Evolutionary conservation across 2,797 vertebrate genomes (phyloP).

Genomic region (Typhlichthys eigenmanni): DNA sequence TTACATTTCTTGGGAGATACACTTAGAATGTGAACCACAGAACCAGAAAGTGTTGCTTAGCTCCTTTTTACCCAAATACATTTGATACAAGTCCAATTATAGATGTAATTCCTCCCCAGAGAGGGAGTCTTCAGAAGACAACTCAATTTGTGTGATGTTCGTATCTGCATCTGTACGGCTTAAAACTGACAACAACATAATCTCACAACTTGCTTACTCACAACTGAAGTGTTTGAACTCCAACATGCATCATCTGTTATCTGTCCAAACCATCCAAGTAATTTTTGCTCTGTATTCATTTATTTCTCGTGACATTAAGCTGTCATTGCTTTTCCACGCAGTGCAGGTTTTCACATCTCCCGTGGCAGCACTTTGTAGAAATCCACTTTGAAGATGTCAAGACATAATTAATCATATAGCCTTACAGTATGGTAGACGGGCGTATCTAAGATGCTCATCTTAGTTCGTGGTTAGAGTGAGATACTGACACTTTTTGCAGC

Average conservation of each 20-base stretch:
- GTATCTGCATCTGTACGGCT: neutral
- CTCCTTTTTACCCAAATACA: no score
- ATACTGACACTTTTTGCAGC: neutral
- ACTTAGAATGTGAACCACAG: no score
- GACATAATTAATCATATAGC: constrained; percentile 30
- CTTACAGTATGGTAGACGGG: constrained; percentile 1
- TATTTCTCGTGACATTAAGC: constrained; percentile 25
- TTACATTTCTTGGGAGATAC: no score
- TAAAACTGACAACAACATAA: constrained; percentile 3
- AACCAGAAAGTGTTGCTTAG: no score
- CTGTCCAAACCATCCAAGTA: constrained; percentile 26
- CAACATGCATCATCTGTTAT: constrained; percentile 18
- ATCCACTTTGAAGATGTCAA: constrained; percentile 35
- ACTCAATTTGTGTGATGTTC: neutral
- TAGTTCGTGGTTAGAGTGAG: neutral
- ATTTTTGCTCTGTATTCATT: constrained; percentile 20
- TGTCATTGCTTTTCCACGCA: constrained; percentile 14
- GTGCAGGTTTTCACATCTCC: constrained; percentile 40
- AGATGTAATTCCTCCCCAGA: neutral
- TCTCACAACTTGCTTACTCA: neutral
- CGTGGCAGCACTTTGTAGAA: constrained; percentile 25
- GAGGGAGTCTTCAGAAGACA: neutral
- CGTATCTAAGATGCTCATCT: constrained; percentile 13
- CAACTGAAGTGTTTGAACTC: constrained; percentile 13
- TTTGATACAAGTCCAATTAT: neutral